Base-by-base conservation (phyloP, 2,797 vertebrate species). In the Hyperoplus lanceolatus region DNA sequence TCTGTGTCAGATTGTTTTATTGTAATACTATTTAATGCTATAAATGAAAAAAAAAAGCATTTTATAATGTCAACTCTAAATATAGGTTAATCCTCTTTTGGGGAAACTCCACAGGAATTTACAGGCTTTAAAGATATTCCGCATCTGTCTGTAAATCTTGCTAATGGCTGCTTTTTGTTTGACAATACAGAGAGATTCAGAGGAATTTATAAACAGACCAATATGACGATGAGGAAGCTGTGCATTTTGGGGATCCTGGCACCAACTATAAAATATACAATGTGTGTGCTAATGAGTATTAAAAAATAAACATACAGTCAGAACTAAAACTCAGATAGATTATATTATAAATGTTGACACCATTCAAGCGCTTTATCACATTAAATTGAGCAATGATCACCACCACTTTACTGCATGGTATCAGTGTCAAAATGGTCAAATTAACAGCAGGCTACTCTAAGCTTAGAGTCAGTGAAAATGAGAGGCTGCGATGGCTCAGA, bases 81-180 rank as follows among this genome's bases (percentile, higher is more conserved):
- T 86, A 89, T 90, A 92, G 88, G 88, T 90, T 93, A 94, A 94
- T 94, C 93, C 87, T 90, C 89, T 88, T 87, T 85, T 60, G 55
- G 71, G 29, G 49, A 48, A 83, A 79, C 76, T 89, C 76, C 57
- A 87, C 55, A 87, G 84, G 91, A 93, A 90, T 93, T 91, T 89
- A 90, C 16, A 81, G 67, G 85, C 80, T 91, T 94, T 92, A 73
- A 85, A 81, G 86, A 87, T 68, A 85, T 90, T 93, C 88, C 79
- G 73, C 79, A 89, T 90, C 79, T 73, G 36, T 77, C 81, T 78
- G 53, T 80, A 89, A 83, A 80, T 89, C 84, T 86, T 84, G 38
- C 70, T 88, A 86, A 91, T 89, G 77, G 74, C 58, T 76, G 36
- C 54, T 71, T 38, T 13, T 57, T 69, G 45, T 77, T 81, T 88